Evolutionary conservation across 2,113 vertebrate species (phyloP), one percentile per base, ranked within the genome.

Genomic region (Aplodontia rufa): DNA sequence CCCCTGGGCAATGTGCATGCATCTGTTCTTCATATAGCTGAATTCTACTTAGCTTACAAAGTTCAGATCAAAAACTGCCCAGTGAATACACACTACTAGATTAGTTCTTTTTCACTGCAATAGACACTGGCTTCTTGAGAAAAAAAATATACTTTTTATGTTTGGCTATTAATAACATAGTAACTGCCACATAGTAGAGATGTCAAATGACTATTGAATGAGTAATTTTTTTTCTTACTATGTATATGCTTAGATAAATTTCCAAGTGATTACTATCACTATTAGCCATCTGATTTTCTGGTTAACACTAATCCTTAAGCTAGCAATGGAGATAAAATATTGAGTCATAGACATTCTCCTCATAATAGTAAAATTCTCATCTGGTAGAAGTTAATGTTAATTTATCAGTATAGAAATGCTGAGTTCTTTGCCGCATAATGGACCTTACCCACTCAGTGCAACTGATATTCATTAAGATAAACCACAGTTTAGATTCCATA

Each of bases 401-500:
- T 17, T 55, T 85, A 60, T 53, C 17, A 76, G 60, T 82, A 76
- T 6, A 19, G 22, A 78, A 93, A 11, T 51, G 32, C 49, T 45
- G 11, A 82, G 3, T 2, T 68, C 71, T 79, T 93, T 71, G 53
- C n/a, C 1, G 37, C 35, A 28, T 80, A 53, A 32, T 81, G 69
- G 47, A 62, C n/a, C 40, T 90, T 55, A 12, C 26, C 2, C 2
- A 81, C 5, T 75, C 47, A 78, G 51, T 55, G 47, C 11, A 89
- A 49, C 0, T 42, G 24, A 86, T 86, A 83, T 37, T 84, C n/a
- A 71, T 91, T 95, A 62, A 91, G 8, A 74, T 90, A 91, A 93
- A 91, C 13, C n/a, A 74, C 19, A 91, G 53, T 88, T 95, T 74
- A 62, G 35, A 79, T 1, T 79, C 37, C 7, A 72, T 40, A 14